Evolutionary conservation across 2,113 vertebrate genomes (phyloP).

Genomic region (Chionodraco myersi): DNA sequence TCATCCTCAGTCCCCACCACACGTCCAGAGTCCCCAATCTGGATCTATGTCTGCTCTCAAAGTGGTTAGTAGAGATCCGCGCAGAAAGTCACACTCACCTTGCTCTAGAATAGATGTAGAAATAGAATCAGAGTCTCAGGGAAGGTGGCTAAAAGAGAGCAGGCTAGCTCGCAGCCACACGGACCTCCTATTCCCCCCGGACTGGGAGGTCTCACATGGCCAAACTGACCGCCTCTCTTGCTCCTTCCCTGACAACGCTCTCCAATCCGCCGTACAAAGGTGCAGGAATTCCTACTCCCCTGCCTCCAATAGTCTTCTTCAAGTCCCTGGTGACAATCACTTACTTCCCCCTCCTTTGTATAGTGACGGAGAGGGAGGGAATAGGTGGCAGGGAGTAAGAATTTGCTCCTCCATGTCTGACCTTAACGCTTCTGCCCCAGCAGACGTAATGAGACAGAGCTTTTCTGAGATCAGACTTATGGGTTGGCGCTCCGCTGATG

Average conservation of each 20-base stretch:
- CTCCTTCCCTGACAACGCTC: slow-evolving; percentile 40
- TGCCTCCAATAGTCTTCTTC: not conserved
- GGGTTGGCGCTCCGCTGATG: not conserved
- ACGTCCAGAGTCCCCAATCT: slow-evolving; percentile 32
- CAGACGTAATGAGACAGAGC: rapidly evolving
- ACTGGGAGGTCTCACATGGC: not conserved
- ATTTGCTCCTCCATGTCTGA: not conserved
- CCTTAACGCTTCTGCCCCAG: slow-evolving; percentile 44
- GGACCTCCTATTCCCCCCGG: not conserved
- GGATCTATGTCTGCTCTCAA: slow-evolving; percentile 6
- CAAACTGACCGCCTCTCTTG: slow-evolving; percentile 20
- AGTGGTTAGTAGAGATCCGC: slow-evolving; percentile 67
- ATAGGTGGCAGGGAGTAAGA: too few species aligned
- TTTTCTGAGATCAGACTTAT: not conserved
- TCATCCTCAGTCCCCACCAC: slow-evolving; percentile 31
- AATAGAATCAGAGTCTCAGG: not conserved
- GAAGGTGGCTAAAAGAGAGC: not conserved
- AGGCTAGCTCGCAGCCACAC: slow-evolving; percentile 23
- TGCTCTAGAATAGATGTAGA: slow-evolving; percentile 73
- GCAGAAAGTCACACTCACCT: slow-evolving; percentile 48
- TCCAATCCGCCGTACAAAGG: not conserved
- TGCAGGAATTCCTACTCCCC: slow-evolving; percentile 30
- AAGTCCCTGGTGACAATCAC: not conserved
- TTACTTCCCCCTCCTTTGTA: rapidly evolving
- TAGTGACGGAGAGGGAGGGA: rapidly evolving